Evolutionary conservation across 2,113 vertebrate genomes (phyloP).

Genomic region (Suricata suricatta): DNA sequence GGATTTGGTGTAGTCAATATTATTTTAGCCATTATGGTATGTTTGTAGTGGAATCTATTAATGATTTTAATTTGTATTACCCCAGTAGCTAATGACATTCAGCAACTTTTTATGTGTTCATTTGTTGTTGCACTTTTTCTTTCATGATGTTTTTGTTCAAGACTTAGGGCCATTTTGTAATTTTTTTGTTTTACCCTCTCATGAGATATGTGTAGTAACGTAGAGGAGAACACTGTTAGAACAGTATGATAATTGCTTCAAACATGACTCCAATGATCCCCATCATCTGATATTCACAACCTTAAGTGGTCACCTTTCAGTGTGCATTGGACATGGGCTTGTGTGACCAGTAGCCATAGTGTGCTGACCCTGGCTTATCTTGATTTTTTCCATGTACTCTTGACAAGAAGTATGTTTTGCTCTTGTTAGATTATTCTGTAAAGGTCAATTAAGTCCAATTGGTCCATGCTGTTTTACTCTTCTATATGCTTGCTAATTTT

Average conservation of each 20-base stretch:
- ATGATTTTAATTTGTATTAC: neutral
- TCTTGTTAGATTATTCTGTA: neutral
- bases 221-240: neutral
- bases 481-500: neutral
- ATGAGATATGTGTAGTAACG: neutral
- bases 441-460: neutral
- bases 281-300: neutral
- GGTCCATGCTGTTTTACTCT: neutral
- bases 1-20: neutral
- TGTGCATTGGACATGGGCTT: neutral
- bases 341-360: neutral
- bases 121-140: neutral
- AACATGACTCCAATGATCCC: neutral
- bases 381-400: neutral
- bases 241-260: neutral
- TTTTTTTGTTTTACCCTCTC: neutral
- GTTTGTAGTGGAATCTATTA: neutral
- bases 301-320: neutral
- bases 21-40: neutral
- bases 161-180: neutral
- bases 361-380: neutral
- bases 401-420: neutral
- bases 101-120: neutral
- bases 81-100: neutral
- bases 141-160: neutral